Evolutionary conservation across 2,888 invertebrate genomes (phyloP), one percentile per base, ranked within the genome.

Genomic region (Oxystoma pomonae): DNA sequence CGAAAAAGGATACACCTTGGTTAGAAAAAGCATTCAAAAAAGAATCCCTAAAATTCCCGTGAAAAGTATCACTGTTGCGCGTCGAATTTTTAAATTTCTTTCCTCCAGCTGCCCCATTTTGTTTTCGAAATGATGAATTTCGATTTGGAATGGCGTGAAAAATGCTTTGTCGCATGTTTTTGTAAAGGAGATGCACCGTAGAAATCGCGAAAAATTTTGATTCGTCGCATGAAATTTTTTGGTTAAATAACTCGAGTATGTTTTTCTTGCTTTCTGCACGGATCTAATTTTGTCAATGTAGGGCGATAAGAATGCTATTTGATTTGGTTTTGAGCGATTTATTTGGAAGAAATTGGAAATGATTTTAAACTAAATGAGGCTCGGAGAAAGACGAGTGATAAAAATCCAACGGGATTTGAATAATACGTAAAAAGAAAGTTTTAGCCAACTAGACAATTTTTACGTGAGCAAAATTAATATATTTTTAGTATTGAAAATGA

Each of bases 161-260:
- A 53, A 53, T 53, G 5, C n/a, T 53, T 53, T 53, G 53, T 53
- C 53, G 53, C 53, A 53, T 19, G 53, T 16, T 53, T 17, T 53
- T 53, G 16, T 53, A 3, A 17, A 17, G n/a, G 17, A 19, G 16
- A 53, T 19, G 7, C 17, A 7, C 17, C 67, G 68, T 68, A 66
- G 65, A 67, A 69, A 70, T 35, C 65, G 61, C 67, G 66, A 65
- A 61, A 66, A 65, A 69, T 68, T 68, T 60, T 20, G 60, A 69
- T 70, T 70, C 67, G 70, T 68, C 58, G 60, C 68, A 56, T 67
- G 61, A 66, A 68, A 69, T 67, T 69, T 20, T 57, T 58, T 50
- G 12, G 57, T 22, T 61, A 60, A 65, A 65, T 62, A 35, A 60
- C 62, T 62, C 57, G 60, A 62, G 55, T 9, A 52, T 59, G 57